Evolutionary conservation across 2,113 vertebrate species (phyloP).

Genomic region (human (Homo sapiens)): DNA sequence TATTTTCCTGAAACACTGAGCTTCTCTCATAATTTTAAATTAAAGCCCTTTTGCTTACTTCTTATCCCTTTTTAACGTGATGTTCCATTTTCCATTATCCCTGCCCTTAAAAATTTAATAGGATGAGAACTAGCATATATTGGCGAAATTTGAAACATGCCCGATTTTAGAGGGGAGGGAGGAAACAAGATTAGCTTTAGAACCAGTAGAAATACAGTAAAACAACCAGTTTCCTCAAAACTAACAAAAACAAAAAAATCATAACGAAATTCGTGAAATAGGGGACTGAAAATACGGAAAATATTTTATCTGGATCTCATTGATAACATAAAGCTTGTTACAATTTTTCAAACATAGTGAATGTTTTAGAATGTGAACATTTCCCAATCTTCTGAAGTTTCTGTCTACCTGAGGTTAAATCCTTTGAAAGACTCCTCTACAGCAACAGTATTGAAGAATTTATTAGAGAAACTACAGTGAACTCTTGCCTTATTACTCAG

Average conservation of each 20-base stretch:
- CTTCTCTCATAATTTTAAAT: slow-evolving; percentile 13
- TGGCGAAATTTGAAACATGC: not conserved
- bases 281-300: slow-evolving; percentile 24
- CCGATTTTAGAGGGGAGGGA: not conserved
- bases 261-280: slow-evolving; percentile 6
- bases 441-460: slow-evolving; percentile 60
- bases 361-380: slow-evolving; percentile 59
- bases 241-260: not conserved
- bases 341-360: slow-evolving; percentile 28
- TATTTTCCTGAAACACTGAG: slow-evolving; percentile 17
- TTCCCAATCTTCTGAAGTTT: slow-evolving; percentile 63
- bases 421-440: slow-evolving; percentile 55
- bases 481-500: slow-evolving; percentile 27
- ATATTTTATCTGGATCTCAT: slow-evolving; percentile 47
- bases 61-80: not conserved
- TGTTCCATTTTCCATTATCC: not conserved
- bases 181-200: not conserved
- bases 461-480: slow-evolving; percentile 66
- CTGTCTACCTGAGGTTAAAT: slow-evolving; percentile 64
- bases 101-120: not conserved
- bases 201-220: not conserved
- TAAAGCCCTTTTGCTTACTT: not conserved
- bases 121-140: not conserved
- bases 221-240: not conserved
- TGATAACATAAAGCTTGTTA: slow-evolving; percentile 58